Base-by-base conservation (phyloP, 2,797 vertebrate genomes). In the Gouania willdenowi region DNA sequence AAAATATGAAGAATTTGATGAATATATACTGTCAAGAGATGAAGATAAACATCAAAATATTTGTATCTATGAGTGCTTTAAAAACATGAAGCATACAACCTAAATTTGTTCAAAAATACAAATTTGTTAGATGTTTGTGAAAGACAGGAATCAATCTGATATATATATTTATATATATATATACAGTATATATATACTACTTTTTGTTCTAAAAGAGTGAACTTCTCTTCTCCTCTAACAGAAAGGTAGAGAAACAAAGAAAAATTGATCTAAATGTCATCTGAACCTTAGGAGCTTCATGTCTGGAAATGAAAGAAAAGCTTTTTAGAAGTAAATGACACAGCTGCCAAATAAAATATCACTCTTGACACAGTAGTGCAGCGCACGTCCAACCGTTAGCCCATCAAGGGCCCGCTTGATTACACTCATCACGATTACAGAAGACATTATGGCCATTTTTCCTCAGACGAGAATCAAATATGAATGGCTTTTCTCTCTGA, bases 361-460 rank as follows among this genome's bases (percentile, higher is more conserved):
- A 46, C 36, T 81, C 81, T 34, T 26, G 44, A 75, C 56, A 59
- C 56, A 57, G 64, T 41, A 54, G 64, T 41, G 59, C 37, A 61
- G 70, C 18, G 43, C 34, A 39, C 28, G 35, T 73, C 70, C 59
- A 50, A 46, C 38, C 46, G 70, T 81, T 75, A 66, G 55, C 42
- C 77, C 75, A 66, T 81, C 78, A 85, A 76, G 79, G 71, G 68
- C 66, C 57, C 24, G 68, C 77, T 54, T 83, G 82, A 86, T 81
- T 83, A 81, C 73, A 69, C 82, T 73, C 49, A 21, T 66, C 40
- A 57, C 65, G 49, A 82, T 86, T 77, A 85, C 33, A 53, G 62
- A 54, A 81, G 77, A 82, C 83, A 73, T 82, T 78, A 78, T 80
- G 79, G 80, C 69, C 82, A 81, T 81, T 76, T 75, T 71, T 70